phyloP scores from a whole-genome alignment of 2,113 vertebrate genomes.

The Bagarius yarrelli region DNA sequence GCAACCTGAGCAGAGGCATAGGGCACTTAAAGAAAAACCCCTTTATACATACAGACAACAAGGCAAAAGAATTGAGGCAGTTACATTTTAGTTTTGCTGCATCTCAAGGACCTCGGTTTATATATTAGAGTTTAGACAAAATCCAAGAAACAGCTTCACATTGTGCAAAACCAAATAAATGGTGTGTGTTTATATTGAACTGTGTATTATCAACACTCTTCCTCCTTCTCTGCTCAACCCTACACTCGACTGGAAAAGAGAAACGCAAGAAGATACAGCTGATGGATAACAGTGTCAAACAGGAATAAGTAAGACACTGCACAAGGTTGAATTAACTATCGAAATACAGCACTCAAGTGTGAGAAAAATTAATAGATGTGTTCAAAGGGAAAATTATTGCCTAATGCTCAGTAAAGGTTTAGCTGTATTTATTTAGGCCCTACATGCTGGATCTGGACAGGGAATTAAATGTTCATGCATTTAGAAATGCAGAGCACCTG shows the following conservation, averaged over 20 bases:
- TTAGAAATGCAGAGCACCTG: slow-evolving; percentile 69
- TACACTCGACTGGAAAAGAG: slow-evolving; percentile 9
- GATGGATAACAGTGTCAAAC: slow-evolving; percentile 18
- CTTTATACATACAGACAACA: not conserved
- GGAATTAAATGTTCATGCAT: slow-evolving; percentile 70
- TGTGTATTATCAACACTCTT: not conserved
- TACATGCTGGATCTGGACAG: slow-evolving; percentile 57
- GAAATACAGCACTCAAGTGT: slow-evolving; percentile 4
- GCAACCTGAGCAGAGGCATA: slow-evolving; percentile 76
- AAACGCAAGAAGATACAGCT: slow-evolving; percentile 26
- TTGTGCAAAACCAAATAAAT: slow-evolving; percentile 27
- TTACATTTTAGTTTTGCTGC: slow-evolving; percentile 35
- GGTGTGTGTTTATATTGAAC: not conserved
- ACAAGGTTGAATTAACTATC: slow-evolving; percentile 19
- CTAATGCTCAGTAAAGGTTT: slow-evolving; percentile 14
- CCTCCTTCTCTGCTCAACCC: not conserved
- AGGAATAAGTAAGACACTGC: slow-evolving; percentile 8
- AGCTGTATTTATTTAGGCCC: slow-evolving; percentile 32
- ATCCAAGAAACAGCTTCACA: slow-evolving; percentile 57
- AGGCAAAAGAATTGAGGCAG: slow-evolving; percentile 20
- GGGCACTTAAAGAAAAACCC: slow-evolving; percentile 51
- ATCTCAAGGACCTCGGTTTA: slow-evolving; percentile 62
- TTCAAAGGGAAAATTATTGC: slow-evolving; percentile 12
- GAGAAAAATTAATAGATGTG: slow-evolving; percentile 1
- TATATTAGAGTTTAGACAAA: slow-evolving; percentile 57